Conservation (phyloP, 2,888 invertebrate species). For the Andrena trimmerana region DNA sequence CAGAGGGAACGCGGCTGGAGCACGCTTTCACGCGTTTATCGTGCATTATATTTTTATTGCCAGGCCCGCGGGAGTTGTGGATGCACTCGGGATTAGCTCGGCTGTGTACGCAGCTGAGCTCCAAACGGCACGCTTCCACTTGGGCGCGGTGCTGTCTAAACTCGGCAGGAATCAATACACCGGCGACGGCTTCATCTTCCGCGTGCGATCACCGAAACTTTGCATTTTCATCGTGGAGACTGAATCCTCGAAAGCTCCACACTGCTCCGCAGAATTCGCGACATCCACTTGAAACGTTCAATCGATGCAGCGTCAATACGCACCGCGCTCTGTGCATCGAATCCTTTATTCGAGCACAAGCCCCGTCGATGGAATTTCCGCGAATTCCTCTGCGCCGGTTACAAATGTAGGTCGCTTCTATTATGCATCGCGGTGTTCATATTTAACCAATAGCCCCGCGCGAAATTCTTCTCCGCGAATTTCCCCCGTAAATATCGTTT, state of each 20-base stretch:
- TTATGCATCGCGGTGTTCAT: slow-evolving; percentile 26
- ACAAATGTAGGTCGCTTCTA: slow-evolving; percentile 34
- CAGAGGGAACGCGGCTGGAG: slow-evolving; percentile 38
- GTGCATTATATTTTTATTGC: slow-evolving; percentile 79
- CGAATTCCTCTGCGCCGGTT: slow-evolving; percentile 12
- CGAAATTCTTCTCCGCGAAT: slow-evolving; percentile 42
- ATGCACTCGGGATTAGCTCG: slow-evolving; percentile 73
- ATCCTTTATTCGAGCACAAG: slow-evolving; percentile 35
- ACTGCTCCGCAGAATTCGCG: neutral
- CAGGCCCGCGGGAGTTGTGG: slow-evolving; percentile 55
- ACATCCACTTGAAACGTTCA: slow-evolving; percentile 15
- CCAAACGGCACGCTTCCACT: slow-evolving; percentile 40
- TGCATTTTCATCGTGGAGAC: neutral
- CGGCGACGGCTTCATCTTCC: slow-evolving; percentile 34
- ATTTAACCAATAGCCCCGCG: slow-evolving; percentile 6
- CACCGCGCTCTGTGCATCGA: neutral
- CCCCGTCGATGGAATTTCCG: slow-evolving; percentile 11
- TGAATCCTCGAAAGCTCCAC: slow-evolving; percentile 10
- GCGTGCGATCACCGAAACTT: neutral
- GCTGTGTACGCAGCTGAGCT: slow-evolving; percentile 77
- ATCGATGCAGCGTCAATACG: slow-evolving; percentile 31
- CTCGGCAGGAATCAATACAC: slow-evolving; percentile 57
- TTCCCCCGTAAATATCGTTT: slow-evolving; percentile 38
- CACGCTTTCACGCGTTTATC: slow-evolving; percentile 74
- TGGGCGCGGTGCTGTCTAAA: slow-evolving; percentile 49